These are phyloP conservation scores for Nansenia antarctica DNA, from an alignment of 2,113 vertebrate species.

Conservation along the genomic window DNA sequence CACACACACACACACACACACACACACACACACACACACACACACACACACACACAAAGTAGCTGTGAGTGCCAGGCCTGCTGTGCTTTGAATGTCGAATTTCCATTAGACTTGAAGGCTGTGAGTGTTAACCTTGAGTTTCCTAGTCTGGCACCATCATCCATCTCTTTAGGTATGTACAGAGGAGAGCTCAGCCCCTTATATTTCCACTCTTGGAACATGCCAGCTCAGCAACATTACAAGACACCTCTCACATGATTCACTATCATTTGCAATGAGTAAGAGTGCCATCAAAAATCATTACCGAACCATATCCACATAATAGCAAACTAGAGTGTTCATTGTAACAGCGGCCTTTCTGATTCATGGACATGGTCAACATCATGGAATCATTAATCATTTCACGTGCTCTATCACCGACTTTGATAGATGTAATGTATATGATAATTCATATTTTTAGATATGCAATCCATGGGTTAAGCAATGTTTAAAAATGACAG, in stretches of 20 bases:
- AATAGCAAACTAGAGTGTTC: not conserved
- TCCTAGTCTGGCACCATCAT: not conserved
- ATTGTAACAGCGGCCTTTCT: not conserved
- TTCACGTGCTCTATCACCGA: too few species aligned
- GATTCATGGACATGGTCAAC: not conserved
- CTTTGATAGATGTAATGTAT: too few species aligned
- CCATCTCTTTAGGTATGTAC: not conserved
- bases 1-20: not conserved
- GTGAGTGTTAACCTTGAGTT: not conserved
- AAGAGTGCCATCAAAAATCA: not conserved
- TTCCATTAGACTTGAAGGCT: not conserved
- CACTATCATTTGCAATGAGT: not conserved
- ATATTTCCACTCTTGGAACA: not conserved
- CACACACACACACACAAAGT: not conserved
- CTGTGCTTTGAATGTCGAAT: too few species aligned
- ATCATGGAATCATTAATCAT: too few species aligned
- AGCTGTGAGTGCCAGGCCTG: too few species aligned
- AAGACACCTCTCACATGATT: not conserved
- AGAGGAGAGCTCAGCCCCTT: not conserved
- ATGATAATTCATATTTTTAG: too few species aligned
- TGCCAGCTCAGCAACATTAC: not conserved
- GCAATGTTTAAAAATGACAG: too few species aligned
- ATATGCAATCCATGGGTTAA: too few species aligned
- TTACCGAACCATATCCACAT: not conserved
- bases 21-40: not conserved